A percentile compares a stretch with the other conserved stretches of the same genome.
Conservation (phyloP, 2,888 invertebrate species). For the Tetragonisca angustula region DNA sequence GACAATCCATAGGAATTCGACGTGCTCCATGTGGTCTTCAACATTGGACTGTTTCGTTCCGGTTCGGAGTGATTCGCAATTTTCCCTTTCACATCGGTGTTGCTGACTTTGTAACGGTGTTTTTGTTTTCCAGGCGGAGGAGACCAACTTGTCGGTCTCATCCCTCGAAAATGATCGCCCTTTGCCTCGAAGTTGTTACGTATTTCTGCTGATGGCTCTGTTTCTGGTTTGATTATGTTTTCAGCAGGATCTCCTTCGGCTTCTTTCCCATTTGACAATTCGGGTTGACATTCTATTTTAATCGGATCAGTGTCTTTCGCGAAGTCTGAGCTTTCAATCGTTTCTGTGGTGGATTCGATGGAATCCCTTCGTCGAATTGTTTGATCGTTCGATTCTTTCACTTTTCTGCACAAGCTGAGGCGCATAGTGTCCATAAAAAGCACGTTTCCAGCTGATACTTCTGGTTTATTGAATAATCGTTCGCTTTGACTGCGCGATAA, state of each 20-base stretch:
- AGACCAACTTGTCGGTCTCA: constrained; percentile 82
- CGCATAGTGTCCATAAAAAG: constrained; percentile 94
- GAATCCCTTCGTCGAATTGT: constrained; percentile 11
- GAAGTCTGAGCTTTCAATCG: neutral
- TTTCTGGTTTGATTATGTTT: constrained; percentile 61
- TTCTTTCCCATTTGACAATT: constrained; percentile 3
- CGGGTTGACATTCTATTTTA: neutral
- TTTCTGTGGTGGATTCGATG: neutral
- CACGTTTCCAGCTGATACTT: constrained; percentile 85
- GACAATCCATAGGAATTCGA: constrained; percentile 58
- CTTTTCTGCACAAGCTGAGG: constrained; percentile 87
- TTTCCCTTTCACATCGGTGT: constrained; percentile 27
- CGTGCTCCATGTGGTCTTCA: constrained; percentile 51
- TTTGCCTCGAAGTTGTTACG: constrained; percentile 28
- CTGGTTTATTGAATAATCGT: constrained; percentile 83
- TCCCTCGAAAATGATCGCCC: constrained; percentile 77
- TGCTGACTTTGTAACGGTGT: constrained; percentile 64
- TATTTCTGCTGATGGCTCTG: constrained; percentile 26
- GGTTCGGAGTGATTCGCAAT: constrained; percentile 2
- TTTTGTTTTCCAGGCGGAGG: constrained; percentile 79
- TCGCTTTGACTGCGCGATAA: constrained; percentile 83
- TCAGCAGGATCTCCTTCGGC: constrained; percentile 11
- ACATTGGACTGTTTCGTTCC: neutral
- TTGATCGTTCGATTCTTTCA: constrained; percentile 84
- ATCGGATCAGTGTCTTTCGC: neutral